These are phyloP conservation scores for Chascanopsetta lugubris DNA, from an alignment of 2,113 vertebrate genomes.

Conservation along the genomic window DNA sequence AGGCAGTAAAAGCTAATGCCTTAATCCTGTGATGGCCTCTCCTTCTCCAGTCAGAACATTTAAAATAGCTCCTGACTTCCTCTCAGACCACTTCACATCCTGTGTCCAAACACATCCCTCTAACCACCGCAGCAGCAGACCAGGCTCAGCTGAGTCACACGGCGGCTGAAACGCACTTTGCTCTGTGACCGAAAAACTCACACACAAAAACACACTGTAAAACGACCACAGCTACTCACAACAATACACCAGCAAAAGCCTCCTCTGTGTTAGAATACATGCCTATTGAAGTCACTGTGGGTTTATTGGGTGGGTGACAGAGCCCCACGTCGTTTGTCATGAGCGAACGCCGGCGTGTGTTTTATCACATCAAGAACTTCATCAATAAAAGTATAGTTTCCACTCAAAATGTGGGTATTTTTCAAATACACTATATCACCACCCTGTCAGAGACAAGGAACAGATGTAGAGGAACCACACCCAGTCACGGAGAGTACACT, in stretches of 20 bases:
- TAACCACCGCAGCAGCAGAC: constrained; percentile 45
- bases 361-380: constrained; percentile 21
- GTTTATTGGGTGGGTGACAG: constrained; percentile 19
- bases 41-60: constrained; percentile 41
- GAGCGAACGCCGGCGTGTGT: not conserved
- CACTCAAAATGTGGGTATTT: constrained; percentile 37
- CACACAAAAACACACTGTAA: constrained; percentile 14
- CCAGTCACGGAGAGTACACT: constrained; percentile 53
- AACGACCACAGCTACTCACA: constrained; percentile 17
- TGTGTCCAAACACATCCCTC: constrained; percentile 45
- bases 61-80: constrained; percentile 59
- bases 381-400: constrained; percentile 21
- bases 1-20: constrained; percentile 8
- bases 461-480: constrained; percentile 70
- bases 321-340: constrained; percentile 21
- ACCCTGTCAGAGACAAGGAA: constrained; percentile 52
- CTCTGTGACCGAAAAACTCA: constrained; percentile 44
- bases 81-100: constrained; percentile 58
- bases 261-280: not conserved
- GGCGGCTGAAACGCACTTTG: constrained; percentile 50
- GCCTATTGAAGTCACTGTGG: constrained; percentile 31
- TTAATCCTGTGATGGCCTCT: constrained; percentile 7
- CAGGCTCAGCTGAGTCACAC: constrained; percentile 57
- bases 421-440: constrained; percentile 31
- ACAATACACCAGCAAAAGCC: constrained; percentile 6